Percentiles rank a stretch among this genome's conserved stretches.
phyloP scores from a whole-genome alignment of 2,113 vertebrate species.

The Zosterops japonicus region DNA sequence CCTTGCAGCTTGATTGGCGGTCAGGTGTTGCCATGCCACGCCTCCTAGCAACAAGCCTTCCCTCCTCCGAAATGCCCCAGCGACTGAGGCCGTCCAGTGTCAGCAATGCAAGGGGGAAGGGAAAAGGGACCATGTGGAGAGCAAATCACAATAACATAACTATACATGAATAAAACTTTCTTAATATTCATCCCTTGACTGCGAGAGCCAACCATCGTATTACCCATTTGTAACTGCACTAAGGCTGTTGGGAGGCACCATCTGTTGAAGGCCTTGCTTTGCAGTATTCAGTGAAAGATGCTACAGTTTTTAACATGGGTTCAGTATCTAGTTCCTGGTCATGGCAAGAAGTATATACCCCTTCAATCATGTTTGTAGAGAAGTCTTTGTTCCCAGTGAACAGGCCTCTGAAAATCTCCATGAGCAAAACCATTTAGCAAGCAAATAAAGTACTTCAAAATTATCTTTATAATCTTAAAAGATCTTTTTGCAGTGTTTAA shows the following conservation, averaged over 20 bases:
- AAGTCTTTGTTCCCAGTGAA: not conserved
- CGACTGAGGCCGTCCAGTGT: not conserved
- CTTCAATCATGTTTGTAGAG: not conserved
- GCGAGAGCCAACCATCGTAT: not conserved
- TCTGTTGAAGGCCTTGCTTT: not conserved
- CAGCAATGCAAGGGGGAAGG: not conserved
- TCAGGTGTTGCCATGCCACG: not conserved
- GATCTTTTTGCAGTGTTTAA: not conserved
- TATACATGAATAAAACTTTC: not conserved
- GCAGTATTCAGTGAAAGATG: not conserved
- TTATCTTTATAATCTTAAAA: not conserved
- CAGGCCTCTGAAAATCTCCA: not conserved
- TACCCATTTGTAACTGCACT: not conserved
- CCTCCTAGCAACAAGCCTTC: not conserved
- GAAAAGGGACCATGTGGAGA: not conserved
- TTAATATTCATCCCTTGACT: not conserved
- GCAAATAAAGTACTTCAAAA: not conserved
- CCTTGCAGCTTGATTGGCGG: not conserved
- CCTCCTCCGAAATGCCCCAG: not conserved
- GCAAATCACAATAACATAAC: not conserved
- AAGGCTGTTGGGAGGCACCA: not conserved
- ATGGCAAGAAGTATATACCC: not conserved
- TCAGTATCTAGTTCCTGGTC: not conserved
- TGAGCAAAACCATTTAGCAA: not conserved
- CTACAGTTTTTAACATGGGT: not conserved